Base-by-base conservation (phyloP, 2,888 invertebrate genomes). In the Toxonevra muliebris region DNA sequence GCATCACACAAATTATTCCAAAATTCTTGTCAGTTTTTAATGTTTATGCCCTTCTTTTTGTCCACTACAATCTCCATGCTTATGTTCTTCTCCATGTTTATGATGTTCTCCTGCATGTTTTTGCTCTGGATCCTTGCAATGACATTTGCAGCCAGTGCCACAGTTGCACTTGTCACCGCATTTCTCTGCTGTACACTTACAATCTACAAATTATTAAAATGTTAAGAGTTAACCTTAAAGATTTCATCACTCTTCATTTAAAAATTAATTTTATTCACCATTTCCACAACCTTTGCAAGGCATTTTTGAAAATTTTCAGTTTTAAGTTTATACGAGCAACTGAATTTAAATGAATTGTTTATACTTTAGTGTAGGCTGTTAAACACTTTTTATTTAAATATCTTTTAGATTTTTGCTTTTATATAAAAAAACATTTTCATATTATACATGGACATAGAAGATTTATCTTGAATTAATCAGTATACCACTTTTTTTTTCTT, bases 91-190 rank as follows among this genome's bases (percentile, higher is more conserved):
- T 17, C 60, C 43, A 30, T 60, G 53, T n/a, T 30, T 30, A 52
- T 45, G 45, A 43, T 59, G 59, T 20, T 57, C 57, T n/a, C 9
- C 20, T 5, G 13, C 17, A 19, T 19, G 53, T 30, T 30, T 30
- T 2, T 30, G 30, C 7, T 30, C 30, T 15, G 7, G 43, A 1
- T 59, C 60, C 53, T 65, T 70, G 41, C 63, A 65, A 13, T 70
- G 65, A 17, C 72, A 72, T 43, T 68, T 72, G 65, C 66, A 76
- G 42, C 63, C 59, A 10, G 70, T 30, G 3, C 65, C 71, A 19
- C 75, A 75, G 48, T 71, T 72, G 58, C 75, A 75, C 12, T 70
- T 71, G 7, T 71, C 73, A 20, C 71, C 73, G 58, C 75, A 75
- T 55, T 73, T 73, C 42, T 66, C 70, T 1, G 71, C 50, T 48